Base-by-base conservation (phyloP, 2,113 vertebrate genomes). In the Bubo blakistoni region DNA sequence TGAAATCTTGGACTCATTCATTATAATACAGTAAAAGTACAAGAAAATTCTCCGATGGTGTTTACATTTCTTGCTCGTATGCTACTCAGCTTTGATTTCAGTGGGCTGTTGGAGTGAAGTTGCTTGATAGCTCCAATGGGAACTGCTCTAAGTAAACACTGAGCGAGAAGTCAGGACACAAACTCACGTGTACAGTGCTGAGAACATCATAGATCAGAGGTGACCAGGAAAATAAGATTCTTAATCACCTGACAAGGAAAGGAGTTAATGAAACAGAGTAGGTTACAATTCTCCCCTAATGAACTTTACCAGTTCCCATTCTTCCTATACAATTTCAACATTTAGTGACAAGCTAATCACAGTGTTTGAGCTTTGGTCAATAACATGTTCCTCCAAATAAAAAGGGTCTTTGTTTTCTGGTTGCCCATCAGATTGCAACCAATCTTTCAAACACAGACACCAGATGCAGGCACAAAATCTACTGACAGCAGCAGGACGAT, bases 221-320 rank as follows among this genome's bases (percentile, higher is more conserved):
- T 73, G 51, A 88, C 26, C 46, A 63, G 32, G 46, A 94, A 80
- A 96, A 86, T 27, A 49, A 67, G 52, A 38, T 52, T 89, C 57
- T 81, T 91, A 72, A 81, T 72, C 81, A 87, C 46, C 25, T 67
- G 65, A 26, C 17, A 24, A 49, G 26, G 20, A 84, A 74, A 79
- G 13, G 13, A 65, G 13, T 7, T 78, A 74, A 72, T 27, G 44
- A 78, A 90, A 78, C 7, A 74, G 55, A 88, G 7, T 8, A 66
- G 47, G 21, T 4, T 47, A 70, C 20, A 11, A 44, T 55, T 74
- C 54, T 70, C 42, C 44, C 29, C 11, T 72, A 65, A 26, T 21
- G 17, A 44, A 74, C 51, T 40, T 55, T 3, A 27, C 24, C 42
- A 36, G 9, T 54, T 84, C 46, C 52, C 22, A 38, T 36, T 73